A percentile compares a stretch with the other conserved stretches of the same genome.
Conservation (phyloP, 2,888 invertebrate genomes). For the Tanypteryx hageni region DNA sequence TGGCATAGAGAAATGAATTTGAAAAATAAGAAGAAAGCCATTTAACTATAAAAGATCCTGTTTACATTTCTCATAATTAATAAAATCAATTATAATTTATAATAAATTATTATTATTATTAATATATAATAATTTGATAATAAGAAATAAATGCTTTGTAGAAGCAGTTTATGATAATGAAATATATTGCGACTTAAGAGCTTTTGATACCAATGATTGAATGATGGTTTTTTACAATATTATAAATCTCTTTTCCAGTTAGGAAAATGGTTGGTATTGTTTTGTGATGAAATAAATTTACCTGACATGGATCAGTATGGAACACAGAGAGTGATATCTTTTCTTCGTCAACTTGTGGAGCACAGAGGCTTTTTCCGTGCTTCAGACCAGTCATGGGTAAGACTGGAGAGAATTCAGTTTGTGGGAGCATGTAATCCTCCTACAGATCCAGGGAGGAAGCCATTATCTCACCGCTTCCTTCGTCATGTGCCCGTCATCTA, state of each 20-base stretch:
- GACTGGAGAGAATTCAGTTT: slow-evolving; percentile 98
- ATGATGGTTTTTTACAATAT: neutral
- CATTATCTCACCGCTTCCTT: slow-evolving; percentile 91
- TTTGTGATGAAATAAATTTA: slow-evolving; percentile 99
- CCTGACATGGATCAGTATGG: slow-evolving; percentile 99
- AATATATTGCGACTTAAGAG: too few species aligned
- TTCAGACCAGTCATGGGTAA: slow-evolving; percentile 97
- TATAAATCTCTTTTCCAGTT: slow-evolving; percentile 77
- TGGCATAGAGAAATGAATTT: too few species aligned
- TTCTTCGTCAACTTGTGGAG: slow-evolving; percentile 97
- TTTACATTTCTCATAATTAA: too few species aligned
- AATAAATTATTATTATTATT: too few species aligned
- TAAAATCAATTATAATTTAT: too few species aligned
- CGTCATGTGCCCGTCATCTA: slow-evolving; percentile 99
- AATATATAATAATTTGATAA: too few species aligned
- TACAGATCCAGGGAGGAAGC: slow-evolving; percentile 98
- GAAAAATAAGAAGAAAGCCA: too few species aligned
- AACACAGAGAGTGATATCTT: slow-evolving; percentile 98
- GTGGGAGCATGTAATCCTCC: slow-evolving; percentile 99
- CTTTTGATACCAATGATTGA: too few species aligned
- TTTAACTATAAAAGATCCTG: too few species aligned
- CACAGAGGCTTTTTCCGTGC: slow-evolving; percentile 95
- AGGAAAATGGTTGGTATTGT: slow-evolving; percentile 98
- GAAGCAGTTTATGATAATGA: neutral
- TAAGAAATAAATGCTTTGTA: neutral